Base-by-base conservation (phyloP, 2,797 vertebrate genomes). In the Cossypha polioptera region DNA sequence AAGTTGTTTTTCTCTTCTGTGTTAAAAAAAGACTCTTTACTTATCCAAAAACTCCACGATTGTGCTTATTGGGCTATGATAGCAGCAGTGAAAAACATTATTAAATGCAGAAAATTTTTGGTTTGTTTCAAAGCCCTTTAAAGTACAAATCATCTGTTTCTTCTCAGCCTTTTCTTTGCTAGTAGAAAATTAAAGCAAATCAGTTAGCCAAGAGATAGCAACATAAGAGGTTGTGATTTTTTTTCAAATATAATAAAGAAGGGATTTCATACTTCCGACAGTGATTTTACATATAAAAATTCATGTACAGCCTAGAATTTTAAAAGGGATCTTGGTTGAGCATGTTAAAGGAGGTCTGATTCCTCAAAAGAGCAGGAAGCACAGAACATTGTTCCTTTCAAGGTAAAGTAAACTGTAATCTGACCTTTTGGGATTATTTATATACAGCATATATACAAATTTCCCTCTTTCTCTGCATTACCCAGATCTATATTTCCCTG, bases 1-100 rank as follows among this genome's bases (percentile, higher is more conserved):
- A 93, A 89, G 65, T 80, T 76, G 43, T 76, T 94, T 92, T 94
- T 74, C 43, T 87, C 74, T 79, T 89, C 74, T 85, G 43, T 66
- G 26, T 82, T 85, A 88, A 77, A 86, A 94, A 86, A 95, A 63
- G 48, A 2, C 42, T 91, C 38, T 91, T 87, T 76, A 50, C 67
- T 77, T 80, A 55, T 63, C 72, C 58, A 77, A 90, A 87, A 90
- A 17, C 75, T 91, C 50, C 51, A 31, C 51, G 80, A 55, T 87
- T 91, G 75, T 90, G 58, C 54, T 77, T 85, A 51, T 57, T 75
- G 78, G 42, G 21, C 51, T 92, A 8, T 55, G 47, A 63, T 80
- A 83, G 65, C 43, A 87, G 21, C 68, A 78, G 42, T 28, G 50
- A 74, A 79, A 29, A 67, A 26, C 25, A 24, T 48, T 81, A 72